A percentile compares a stretch with the other conserved stretches of the same genome.
These are phyloP conservation scores for Physella acuta DNA, from an alignment of 1,140 invertebrate species.

Conservation along the genomic window DNA sequence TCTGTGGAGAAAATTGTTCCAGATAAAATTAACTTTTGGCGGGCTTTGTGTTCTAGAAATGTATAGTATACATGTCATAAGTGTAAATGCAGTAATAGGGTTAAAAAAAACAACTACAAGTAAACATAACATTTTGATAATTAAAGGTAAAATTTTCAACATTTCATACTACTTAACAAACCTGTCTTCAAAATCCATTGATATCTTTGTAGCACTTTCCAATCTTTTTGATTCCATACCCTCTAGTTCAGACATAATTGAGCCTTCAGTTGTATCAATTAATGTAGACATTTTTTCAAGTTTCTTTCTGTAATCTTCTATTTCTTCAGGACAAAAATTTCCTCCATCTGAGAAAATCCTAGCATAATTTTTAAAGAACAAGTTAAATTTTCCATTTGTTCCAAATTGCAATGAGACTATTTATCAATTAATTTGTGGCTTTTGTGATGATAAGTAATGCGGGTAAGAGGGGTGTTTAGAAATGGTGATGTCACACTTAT, in stretches of 20 bases:
- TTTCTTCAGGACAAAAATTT: constrained; percentile 61
- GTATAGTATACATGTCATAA: too few relatives aligned
- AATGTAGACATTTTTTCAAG: constrained; percentile 57
- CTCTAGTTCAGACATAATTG: constrained; percentile 59
- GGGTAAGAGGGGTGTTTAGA: not conserved
- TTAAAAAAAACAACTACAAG: not conserved
- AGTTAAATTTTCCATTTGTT: too few relatives aligned
- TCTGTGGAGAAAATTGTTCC: too few relatives aligned
- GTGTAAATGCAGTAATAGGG: too few relatives aligned
- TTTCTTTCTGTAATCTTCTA: constrained; percentile 55
- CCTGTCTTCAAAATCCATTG: constrained; percentile 59
- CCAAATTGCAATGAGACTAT: not conserved
- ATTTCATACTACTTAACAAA: constrained; percentile 19
- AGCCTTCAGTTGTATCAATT: constrained; percentile 56
- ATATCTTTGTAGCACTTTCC: constrained; percentile 55
- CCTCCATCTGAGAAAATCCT: constrained; percentile 61
- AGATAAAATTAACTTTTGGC: too few relatives aligned
- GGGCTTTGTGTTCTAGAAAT: too few relatives aligned
- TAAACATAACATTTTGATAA: not conserved
- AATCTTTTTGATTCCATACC: constrained; percentile 59
- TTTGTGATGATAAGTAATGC: not conserved
- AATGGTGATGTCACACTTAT: not conserved
- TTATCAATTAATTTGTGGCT: not conserved
- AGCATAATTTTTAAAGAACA: too few relatives aligned
- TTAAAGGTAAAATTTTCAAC: not conserved